Percentiles rank a stretch among this genome's conserved stretches.
These are phyloP conservation scores for Hyles euphorbiae DNA, from an alignment of 1,140 invertebrate species.

Conservation along the genomic window DNA sequence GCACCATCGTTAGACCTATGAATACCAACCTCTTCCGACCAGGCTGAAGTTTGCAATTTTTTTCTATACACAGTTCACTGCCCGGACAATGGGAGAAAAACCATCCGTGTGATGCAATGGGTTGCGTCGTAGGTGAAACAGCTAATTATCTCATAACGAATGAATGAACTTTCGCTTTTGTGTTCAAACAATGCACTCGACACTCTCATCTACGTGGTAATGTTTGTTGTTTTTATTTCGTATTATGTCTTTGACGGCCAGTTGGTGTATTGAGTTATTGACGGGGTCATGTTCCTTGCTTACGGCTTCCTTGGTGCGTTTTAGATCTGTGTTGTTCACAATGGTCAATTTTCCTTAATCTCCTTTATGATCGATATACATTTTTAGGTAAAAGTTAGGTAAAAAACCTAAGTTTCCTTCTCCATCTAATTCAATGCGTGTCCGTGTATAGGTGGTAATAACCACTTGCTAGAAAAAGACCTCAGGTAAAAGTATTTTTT, in stretches of 20 bases:
- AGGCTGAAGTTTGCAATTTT: background rate
- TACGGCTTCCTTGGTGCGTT: no score
- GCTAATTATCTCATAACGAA: constrained; percentile 65
- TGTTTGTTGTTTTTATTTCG: constrained; percentile 25
- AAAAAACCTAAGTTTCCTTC: no score
- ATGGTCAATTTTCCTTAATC: no score
- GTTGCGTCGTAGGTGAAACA: constrained; percentile 44
- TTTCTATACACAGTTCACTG: constrained; percentile 25
- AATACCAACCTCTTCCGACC: no score
- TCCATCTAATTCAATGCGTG: no score
- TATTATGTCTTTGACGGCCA: constrained; percentile 12
- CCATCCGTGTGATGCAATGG: constrained; percentile 46
- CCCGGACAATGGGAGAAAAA: constrained; percentile 57
- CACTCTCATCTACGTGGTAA: constrained; percentile 46
- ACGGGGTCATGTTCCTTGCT: background rate
- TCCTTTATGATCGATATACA: no score
- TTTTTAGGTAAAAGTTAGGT: no score
- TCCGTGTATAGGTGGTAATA: no score
- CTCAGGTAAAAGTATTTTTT: no score
- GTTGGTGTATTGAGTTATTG: background rate
- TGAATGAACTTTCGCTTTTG: constrained; percentile 66
- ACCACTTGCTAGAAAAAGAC: no score
- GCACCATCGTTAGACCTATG: no score
- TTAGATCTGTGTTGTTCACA: no score
- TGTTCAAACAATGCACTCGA: constrained; percentile 52